phyloP scores from a whole-genome alignment of 2,113 vertebrate genomes.

The Neodon shergylaensis region DNA sequence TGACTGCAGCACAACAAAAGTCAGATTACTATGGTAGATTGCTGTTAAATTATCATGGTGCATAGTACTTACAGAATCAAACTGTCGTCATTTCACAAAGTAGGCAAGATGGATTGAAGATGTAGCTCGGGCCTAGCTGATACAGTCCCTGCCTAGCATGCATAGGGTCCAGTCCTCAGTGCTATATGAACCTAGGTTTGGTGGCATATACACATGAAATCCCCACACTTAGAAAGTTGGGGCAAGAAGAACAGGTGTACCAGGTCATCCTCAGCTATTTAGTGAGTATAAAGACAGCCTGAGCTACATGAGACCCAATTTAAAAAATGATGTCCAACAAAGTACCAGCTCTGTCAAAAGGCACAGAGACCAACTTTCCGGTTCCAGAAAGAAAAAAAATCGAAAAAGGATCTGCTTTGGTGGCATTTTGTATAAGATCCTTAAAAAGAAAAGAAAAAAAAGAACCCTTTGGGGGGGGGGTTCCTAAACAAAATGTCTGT shows the following conservation, averaged over 20 bases:
- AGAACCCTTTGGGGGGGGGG: neutral
- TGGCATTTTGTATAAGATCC: slow-evolving; percentile 47
- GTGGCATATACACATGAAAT: too few species aligned
- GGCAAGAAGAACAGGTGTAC: too few species aligned
- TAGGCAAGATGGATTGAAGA: neutral
- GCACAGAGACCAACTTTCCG: neutral
- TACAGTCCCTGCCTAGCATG: too few species aligned
- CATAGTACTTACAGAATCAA: neutral
- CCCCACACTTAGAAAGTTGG: too few species aligned
- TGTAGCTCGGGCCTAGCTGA: neutral
- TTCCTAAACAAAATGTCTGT: neutral
- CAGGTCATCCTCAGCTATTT: neutral
- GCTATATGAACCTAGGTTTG: neutral
- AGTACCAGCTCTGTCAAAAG: neutral
- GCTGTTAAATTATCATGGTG: neutral
- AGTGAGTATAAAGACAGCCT: neutral
- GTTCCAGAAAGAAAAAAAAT: slow-evolving; percentile 5
- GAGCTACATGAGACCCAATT: neutral
- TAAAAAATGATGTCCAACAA: neutral
- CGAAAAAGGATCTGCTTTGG: neutral
- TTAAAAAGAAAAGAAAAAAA: neutral
- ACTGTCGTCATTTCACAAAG: neutral
- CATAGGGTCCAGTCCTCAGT: too few species aligned
- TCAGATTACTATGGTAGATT: neutral
- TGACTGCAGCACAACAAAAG: neutral